Conservation (phyloP, 1,140 invertebrate genomes). For the Campodea augens region DNA sequence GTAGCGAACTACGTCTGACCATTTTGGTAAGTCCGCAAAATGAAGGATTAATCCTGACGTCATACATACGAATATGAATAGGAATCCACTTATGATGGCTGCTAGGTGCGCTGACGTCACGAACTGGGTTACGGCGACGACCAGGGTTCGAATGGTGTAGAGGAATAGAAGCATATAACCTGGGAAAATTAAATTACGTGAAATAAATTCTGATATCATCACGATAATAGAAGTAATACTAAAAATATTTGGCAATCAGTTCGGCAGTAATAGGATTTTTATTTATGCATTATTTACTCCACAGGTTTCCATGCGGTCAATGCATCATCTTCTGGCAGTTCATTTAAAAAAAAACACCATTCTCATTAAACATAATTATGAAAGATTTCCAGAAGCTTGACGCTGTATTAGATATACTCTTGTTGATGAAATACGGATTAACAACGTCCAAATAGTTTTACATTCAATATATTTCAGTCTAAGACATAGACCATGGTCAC, state of each 20-base stretch:
- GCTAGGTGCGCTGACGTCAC: constrained; percentile 32
- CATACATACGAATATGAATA: constrained; percentile 39
- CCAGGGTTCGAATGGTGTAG: constrained; percentile 44
- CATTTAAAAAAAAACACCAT: too few species aligned
- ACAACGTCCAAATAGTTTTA: too few species aligned
- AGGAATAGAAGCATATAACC: constrained; percentile 61
- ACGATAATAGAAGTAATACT: too few species aligned
- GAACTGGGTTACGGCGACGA: constrained; percentile 44
- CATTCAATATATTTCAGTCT: too few species aligned
- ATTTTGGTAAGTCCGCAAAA: constrained; percentile 41
- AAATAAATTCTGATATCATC: neutral
- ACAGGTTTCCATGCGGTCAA: too few species aligned
- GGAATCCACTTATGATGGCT: constrained; percentile 34
- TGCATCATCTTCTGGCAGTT: too few species aligned
- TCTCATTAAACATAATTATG: too few species aligned
- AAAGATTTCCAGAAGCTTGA: too few species aligned
- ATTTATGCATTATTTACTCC: neutral
- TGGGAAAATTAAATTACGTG: constrained; percentile 20
- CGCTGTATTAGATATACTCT: too few species aligned
- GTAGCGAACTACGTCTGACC: constrained; percentile 41
- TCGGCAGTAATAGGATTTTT: neutral
- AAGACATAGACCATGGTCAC: too few species aligned
- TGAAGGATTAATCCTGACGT: constrained; percentile 52
- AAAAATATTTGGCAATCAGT: too few species aligned
- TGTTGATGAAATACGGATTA: too few species aligned